Evolutionary conservation across 2,797 vertebrate species (phyloP), one percentile per base, ranked within the genome.

Genomic region (Danio choprae): DNA sequence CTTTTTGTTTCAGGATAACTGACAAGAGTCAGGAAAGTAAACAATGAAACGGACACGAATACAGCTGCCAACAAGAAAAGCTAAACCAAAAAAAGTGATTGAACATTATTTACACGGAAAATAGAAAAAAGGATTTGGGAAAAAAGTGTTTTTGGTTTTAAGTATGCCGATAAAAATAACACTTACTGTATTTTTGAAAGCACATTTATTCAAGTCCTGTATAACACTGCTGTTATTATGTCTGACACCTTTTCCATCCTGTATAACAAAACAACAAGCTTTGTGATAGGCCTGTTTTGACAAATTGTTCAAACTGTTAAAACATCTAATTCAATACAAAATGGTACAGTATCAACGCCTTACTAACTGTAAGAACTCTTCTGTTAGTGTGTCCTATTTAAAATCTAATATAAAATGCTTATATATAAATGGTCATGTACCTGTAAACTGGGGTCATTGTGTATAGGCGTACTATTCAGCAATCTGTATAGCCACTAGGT

Each of bases 351-450:
- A 55, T 20, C 36, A 70, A 68, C 9, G 18, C 38, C 8, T 20
- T 55, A 50, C n/a, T 41, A 36, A 50, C 48, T 70, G 67, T 70
- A 70, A 70, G 29, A 70, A 15, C 11, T 51, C 29, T 11, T 43
- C 50, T 56, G 40, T 72, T 72, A 72, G 70, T 72, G 74, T 77
- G 51, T 77, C 15, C 40, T 18, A 29, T 51, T 64, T 16, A 67
- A 63, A 16, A 36, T 46, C 40, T 41, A 56, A 36, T 18, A 56
- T 16, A 56, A 56, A 76, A 29, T 3, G n/a, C 29, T 29, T 29
- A n/a, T 29, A 1, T 29, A 29, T 29, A 29, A n/a, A 29, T 29
- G 29, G 29, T 29, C 29, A 29, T 29, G 29, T 29, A 29, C 29
- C 3, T 29, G 29, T 29, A 29, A 29, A 29, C 29, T 3, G 29